Evolutionary conservation across 2,797 vertebrate species (phyloP), one percentile per base, ranked within the genome.

Genomic region (Microctenopoma stevenorrisi): DNA sequence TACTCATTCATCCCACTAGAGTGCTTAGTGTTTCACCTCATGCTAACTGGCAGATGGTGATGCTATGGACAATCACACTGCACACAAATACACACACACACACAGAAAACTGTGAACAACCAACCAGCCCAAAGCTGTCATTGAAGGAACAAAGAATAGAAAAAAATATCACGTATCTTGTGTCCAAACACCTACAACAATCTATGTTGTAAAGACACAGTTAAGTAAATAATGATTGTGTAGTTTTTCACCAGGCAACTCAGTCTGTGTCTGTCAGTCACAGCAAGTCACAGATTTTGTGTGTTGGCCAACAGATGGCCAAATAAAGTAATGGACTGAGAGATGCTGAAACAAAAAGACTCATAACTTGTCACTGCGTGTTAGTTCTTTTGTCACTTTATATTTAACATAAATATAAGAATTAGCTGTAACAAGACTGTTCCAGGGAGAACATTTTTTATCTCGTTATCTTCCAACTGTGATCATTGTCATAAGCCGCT

Each of bases 11-110:
- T 85, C 84, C 87, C 88, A 82, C 69, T 83, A 86, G 88, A 90
- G 84, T 87, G 88, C 86, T 92, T 89, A 91, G 88, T 79, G 83
- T 91, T 91, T 91, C 86, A 90, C 88, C 89, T 90, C 76, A 69
- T 79, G 71, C 73, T 80, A 71, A 82, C 79, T 86, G 84, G 88
- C 93, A 93, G 93, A 93, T 93, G 91, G 91, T 91, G 85, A 92
- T 92, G 92, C 92, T 92, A 92, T 92, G 91, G 91, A 88, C 91
- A 87, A 93, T 93, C 90, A 83, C 91, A 88, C 90, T 77, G 85
- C 30, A 33, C 30, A 33, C 30, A 33, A 5, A 33, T 7, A 44
- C 50, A 55, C 37, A 65, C 52, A 61, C 51, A 47, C 53, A 64
- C 16, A 62, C 3, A 40, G 22, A 59, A 46, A 38, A 50, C 22